A percentile compares a stretch with the other conserved stretches of the same genome.
Evolutionary conservation across 2,797 vertebrate genomes (phyloP).

Genomic region (Alauda arvensis): DNA sequence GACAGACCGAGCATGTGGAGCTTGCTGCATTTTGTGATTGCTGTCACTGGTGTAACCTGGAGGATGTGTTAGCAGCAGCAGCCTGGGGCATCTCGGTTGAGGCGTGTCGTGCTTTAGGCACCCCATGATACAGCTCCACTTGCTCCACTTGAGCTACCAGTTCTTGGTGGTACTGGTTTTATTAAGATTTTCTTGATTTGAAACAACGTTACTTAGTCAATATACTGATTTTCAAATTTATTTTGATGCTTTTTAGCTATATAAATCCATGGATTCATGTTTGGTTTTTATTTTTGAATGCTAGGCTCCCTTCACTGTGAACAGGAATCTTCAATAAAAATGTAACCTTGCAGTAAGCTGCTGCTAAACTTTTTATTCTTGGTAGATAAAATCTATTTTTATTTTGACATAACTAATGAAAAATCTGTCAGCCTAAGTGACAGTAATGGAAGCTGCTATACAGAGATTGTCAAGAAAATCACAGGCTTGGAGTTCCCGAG

Average conservation of each 20-base stretch:
- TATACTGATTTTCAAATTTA: background rate
- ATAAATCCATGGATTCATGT: background rate
- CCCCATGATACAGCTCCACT: fast-evolving
- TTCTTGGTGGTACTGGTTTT: background rate
- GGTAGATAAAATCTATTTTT: constrained; percentile 23
- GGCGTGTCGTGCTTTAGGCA: background rate
- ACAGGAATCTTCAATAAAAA: background rate
- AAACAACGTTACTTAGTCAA: background rate
- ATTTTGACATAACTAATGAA: constrained; percentile 42
- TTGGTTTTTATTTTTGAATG: background rate
- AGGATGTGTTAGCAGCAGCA: background rate
- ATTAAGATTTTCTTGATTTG: background rate
- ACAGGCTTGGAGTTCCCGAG: background rate
- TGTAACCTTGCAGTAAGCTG: background rate
- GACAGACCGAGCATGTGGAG: background rate
- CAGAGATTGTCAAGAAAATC: constrained; percentile 28
- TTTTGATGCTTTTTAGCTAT: background rate
- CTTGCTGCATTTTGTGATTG: background rate
- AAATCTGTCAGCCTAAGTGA: constrained; percentile 2
- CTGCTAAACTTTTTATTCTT: constrained; percentile 9
- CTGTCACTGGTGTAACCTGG: background rate
- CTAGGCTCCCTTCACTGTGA: background rate
- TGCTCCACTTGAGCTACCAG: background rate
- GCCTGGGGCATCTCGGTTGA: background rate
- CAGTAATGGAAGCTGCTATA: constrained; percentile 26